phyloP scores from a whole-genome alignment of 2,113 vertebrate genomes.

The Motacilla alba region DNA sequence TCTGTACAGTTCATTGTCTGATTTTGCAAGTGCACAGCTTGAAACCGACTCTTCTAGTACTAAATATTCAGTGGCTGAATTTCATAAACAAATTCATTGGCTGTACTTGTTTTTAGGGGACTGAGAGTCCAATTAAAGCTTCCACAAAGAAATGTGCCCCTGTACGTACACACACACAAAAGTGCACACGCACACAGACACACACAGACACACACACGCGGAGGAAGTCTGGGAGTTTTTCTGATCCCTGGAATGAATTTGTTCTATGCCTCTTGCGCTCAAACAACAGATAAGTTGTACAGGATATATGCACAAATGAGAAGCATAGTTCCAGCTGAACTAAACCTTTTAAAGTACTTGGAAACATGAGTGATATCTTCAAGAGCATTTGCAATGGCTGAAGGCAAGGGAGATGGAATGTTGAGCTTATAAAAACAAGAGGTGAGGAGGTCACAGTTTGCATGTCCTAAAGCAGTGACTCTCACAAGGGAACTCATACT shows the following conservation, averaged over 20 bases:
- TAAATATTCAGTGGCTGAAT: background rate
- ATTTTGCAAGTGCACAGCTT: background rate
- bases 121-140: background rate
- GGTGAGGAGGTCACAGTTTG: background rate
- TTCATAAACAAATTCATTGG: background rate
- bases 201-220: no score
- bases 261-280: background rate
- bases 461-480: background rate
- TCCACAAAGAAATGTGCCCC: background rate
- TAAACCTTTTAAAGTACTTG: background rate
- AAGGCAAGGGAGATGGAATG: background rate
- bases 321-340: background rate
- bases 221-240: background rate
- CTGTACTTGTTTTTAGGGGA: background rate
- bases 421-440: background rate
- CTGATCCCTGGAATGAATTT: background rate
- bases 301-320: background rate
- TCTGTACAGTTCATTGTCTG: background rate
- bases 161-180: rapidly evolving
- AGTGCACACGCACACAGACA: background rate
- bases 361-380: background rate
- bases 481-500: background rate
- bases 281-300: background rate
- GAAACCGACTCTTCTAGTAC: background rate
- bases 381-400: background rate